Conservation (phyloP, 2,888 invertebrate species). For the Cantharis nigra region DNA sequence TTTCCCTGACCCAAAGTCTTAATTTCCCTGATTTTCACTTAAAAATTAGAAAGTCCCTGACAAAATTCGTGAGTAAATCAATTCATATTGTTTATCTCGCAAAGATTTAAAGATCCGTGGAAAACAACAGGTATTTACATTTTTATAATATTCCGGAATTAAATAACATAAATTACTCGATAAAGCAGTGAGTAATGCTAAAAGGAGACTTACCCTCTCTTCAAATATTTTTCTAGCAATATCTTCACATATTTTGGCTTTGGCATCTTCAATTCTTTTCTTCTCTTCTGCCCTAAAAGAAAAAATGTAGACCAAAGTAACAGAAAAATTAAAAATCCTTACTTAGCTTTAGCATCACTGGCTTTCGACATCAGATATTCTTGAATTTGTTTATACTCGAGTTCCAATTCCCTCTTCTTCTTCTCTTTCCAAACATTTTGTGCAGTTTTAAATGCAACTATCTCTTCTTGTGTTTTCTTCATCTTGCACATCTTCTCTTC, state of each 20-base stretch:
- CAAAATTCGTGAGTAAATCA: too few species aligned
- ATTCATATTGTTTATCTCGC: too few species aligned
- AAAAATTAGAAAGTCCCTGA: too few species aligned
- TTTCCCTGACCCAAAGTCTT: too few species aligned
- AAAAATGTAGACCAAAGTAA: constrained; percentile 4
- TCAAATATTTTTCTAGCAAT: constrained; percentile 47
- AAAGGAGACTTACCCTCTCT: constrained; percentile 42
- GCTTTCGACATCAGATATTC: constrained; percentile 52
- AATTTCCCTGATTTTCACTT: too few species aligned
- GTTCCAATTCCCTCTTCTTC: constrained; percentile 53
- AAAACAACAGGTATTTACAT: too few species aligned
- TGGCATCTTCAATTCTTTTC: constrained; percentile 41
- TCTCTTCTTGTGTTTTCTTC: constrained; percentile 60
- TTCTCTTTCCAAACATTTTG: constrained; percentile 60
- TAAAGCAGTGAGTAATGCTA: too few species aligned
- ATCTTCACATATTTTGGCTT: constrained; percentile 44
- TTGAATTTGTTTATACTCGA: constrained; percentile 55
- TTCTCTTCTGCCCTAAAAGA: constrained; percentile 42
- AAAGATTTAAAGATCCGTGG: too few species aligned
- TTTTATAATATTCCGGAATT: too few species aligned
- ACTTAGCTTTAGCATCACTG: constrained; percentile 49
- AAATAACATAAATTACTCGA: too few species aligned
- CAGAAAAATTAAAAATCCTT: constrained; percentile 11
- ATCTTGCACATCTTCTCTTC: constrained; percentile 58
- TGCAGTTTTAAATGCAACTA: constrained; percentile 59